Evolutionary conservation across 2,888 invertebrate species (phyloP).

Genomic region (Thera britannica): DNA sequence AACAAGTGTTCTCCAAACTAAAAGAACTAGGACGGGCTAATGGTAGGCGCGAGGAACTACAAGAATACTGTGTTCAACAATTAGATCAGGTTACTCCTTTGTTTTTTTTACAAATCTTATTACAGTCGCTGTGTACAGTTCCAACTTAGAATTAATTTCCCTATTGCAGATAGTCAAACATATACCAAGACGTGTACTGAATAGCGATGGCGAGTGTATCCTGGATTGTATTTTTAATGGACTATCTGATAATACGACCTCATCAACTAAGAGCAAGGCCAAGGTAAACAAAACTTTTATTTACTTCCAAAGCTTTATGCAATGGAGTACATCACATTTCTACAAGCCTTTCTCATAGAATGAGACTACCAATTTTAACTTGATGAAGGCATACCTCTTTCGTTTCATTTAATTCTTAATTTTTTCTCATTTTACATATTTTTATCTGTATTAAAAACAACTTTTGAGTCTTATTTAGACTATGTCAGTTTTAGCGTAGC

Average conservation of each 20-base stretch:
- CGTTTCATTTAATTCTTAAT: too few relatives aligned
- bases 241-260: slow-evolving; percentile 53
- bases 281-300: slow-evolving; percentile 52
- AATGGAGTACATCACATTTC: too few relatives aligned
- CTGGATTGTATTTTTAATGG: slow-evolving; percentile 70
- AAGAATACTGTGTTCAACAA: slow-evolving; percentile 62
- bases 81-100: slow-evolving; percentile 56
- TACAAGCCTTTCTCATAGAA: too few relatives aligned
- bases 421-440: too few relatives aligned
- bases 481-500: too few relatives aligned
- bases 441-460: too few relatives aligned
- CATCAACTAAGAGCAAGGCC: slow-evolving; percentile 53
- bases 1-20: slow-evolving; percentile 56
- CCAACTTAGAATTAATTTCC: background rate
- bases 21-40: slow-evolving; percentile 65
- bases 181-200: slow-evolving; percentile 63
- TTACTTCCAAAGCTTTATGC: too few relatives aligned
- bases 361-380: too few relatives aligned
- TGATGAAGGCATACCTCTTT: too few relatives aligned
- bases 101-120: background rate
- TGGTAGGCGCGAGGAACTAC: slow-evolving; percentile 63
- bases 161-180: slow-evolving; percentile 60
- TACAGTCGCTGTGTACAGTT: background rate
- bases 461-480: too few relatives aligned
- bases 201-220: slow-evolving; percentile 67